A percentile compares a stretch with the other conserved stretches of the same genome.
Conservation (phyloP, 2,888 invertebrate genomes). For the Xanthia icteritia region DNA sequence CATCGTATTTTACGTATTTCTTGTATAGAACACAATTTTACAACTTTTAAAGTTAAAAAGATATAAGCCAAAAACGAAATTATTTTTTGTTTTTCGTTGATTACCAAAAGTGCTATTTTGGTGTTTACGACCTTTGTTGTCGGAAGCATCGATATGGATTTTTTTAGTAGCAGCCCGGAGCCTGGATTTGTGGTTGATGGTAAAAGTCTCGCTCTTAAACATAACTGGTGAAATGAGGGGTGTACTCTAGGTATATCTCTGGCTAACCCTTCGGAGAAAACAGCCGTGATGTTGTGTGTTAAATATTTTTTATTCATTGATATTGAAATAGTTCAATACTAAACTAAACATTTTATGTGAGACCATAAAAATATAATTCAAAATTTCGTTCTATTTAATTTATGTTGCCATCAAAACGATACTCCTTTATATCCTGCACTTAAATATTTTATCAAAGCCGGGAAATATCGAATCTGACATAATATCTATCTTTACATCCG, state of each 20-base stretch:
- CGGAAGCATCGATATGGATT: no score
- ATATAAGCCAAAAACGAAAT: no score
- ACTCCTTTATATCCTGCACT: constrained; percentile 23
- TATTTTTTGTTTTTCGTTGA: no score
- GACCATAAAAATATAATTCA: no score
- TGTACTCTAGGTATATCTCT: background rate
- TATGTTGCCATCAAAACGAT: background rate
- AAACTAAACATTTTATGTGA: background rate
- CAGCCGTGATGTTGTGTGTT: background rate
- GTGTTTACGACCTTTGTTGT: no score
- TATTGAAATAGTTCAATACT: background rate
- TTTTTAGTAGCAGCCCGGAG: background rate
- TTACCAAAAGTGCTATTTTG: no score
- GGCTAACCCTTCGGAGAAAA: background rate
- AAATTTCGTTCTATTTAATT: background rate
- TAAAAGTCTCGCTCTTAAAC: background rate
- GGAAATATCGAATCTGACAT: constrained; percentile 29
- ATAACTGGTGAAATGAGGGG: background rate
- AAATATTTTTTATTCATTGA: background rate
- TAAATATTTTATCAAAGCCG: constrained; percentile 48
- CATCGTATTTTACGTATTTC: no score
- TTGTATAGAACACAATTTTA: no score
- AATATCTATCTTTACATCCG: constrained; percentile 21
- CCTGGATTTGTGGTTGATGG: no score
- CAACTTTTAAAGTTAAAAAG: no score